Base-by-base conservation (phyloP, 2,113 vertebrate species). In the Petromus typicus region DNA sequence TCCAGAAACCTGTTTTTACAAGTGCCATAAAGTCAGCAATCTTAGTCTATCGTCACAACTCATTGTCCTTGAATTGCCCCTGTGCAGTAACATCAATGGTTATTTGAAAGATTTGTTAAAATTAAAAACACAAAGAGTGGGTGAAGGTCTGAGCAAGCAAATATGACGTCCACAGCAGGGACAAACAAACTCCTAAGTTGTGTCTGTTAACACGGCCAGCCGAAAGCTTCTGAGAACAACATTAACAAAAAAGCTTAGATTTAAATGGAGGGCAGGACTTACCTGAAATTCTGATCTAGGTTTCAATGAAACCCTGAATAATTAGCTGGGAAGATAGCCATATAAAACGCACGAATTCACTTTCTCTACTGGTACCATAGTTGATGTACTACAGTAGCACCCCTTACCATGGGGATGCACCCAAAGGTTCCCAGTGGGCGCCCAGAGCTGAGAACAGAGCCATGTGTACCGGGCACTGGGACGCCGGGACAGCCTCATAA, bases 41-140 rank as follows among this genome's bases (percentile, higher is more conserved):
- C 71, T 67, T 80, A 89, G 54, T 59, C 80, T 64, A 71, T 71
- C 37, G 48, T 80, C 51, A 84, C 40, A 94, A 79, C 73, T 80
- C 92, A 82, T 5, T 92, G 61, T 34, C 92, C 86, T 84, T 83
- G 57, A 87, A n/a, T n/a, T n/a, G n/a, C n/a, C n/a, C n/a, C 14
- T 45, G 56, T 86, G 59, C 67, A 79, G n/a, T 40, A 91, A 91
- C 5, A 7, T 71, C 22, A 79, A 67, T 23, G n/a, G 61, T 40
- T 89, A 86, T 37, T 96, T 83, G 45, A 90, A 90, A 87, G 51
- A 59, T 71, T 84, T 85, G 66, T 94, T 89, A 90, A 76, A 90
- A 81, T 93, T 67, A 93, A 48, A 73, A 83, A 76, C 64, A 94
- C 69, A 18, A 45, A 86, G 92, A 90, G 73, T 27, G 12, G 86